A percentile compares a stretch with the other conserved stretches of the same genome.
phyloP scores from a whole-genome alignment of 2,888 invertebrate species.

The Polymixis lichenea region DNA sequence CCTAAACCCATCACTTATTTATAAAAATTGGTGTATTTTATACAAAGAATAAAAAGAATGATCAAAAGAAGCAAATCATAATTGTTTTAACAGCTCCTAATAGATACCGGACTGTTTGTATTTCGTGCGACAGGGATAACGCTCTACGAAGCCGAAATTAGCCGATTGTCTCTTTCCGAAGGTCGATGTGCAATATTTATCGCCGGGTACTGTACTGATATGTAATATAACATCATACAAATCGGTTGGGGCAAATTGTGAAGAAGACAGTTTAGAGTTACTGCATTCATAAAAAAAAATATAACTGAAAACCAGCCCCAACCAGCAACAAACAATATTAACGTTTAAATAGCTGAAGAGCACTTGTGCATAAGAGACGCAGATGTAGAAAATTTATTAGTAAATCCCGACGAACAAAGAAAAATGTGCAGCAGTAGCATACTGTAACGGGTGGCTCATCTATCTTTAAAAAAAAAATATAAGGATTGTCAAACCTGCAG shows the following conservation, averaged over 20 bases:
- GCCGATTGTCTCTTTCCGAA: too few relatives aligned
- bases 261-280: neutral
- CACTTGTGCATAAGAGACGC: neutral
- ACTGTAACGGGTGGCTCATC: slow-evolving; percentile 1
- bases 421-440: slow-evolving; percentile 12
- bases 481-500: slow-evolving; percentile 3
- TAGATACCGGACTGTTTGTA: too few relatives aligned
- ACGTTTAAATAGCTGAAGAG: slow-evolving; percentile 3
- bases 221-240: slow-evolving; percentile 1
- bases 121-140: too few relatives aligned
- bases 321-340: neutral
- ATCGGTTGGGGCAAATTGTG: slow-evolving; percentile 9
- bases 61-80: too few relatives aligned
- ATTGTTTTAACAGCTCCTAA: too few relatives aligned
- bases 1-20: too few relatives aligned
- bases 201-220: too few relatives aligned
- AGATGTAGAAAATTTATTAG: slow-evolving; percentile 2
- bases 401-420: slow-evolving; percentile 1
- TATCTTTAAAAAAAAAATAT: neutral
- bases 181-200: too few relatives aligned
- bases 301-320: slow-evolving; percentile 3
- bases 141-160: too few relatives aligned
- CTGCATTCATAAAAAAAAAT: neutral
- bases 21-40: too few relatives aligned
- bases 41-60: too few relatives aligned